Conservation (phyloP, 2,797 vertebrate species). For the Novumbra hubbsi region DNA sequence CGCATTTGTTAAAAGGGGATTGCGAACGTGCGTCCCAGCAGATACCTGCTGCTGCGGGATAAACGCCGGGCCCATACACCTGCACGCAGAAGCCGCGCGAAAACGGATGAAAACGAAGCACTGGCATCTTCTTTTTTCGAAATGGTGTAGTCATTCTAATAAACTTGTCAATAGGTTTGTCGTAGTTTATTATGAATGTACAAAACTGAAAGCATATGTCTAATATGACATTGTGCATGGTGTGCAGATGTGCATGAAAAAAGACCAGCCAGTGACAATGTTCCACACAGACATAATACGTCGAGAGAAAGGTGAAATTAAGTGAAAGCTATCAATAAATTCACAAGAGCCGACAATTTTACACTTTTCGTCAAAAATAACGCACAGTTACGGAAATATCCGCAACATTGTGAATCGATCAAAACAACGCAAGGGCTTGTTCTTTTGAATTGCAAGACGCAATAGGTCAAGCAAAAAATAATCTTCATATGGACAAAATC, state of each 20-base stretch:
- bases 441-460: neutral
- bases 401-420: neutral
- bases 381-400: neutral
- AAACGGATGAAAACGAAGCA: conserved; percentile 27
- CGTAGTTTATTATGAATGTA: neutral
- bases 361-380: neutral
- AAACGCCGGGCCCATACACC: conserved; percentile 65
- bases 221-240: neutral
- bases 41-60: conserved; percentile 41
- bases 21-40: conserved; percentile 56
- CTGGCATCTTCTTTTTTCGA: conserved; percentile 19
- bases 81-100: conserved; percentile 36
- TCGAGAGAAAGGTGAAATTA: neutral
- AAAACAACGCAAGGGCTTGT: neutral
- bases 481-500: neutral
- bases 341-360: conserved; percentile 7
- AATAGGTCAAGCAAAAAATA: neutral
- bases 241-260: conserved; percentile 10
- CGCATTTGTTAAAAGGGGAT: conserved; percentile 80
- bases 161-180: conserved; percentile 19
- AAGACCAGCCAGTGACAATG: neutral
- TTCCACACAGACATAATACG: neutral
- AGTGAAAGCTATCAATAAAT: neutral
- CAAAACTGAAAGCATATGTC: neutral
- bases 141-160: conserved; percentile 9